These are phyloP conservation scores for Mus spicilegus DNA, from an alignment of 2,113 vertebrate species.

Conservation along the genomic window DNA sequence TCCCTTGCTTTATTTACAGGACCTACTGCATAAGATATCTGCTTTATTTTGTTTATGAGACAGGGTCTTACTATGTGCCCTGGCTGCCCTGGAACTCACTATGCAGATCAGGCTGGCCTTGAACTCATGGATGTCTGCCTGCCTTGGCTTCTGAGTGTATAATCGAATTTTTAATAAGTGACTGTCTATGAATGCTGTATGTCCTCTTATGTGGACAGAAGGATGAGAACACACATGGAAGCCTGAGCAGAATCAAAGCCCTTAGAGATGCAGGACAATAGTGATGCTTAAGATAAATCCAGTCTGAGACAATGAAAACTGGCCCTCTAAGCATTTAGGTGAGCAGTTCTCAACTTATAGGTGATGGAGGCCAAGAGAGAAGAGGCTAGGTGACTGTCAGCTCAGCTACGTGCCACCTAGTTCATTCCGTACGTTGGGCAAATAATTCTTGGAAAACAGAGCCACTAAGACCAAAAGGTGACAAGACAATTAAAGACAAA, in stretches of 20 bases:
- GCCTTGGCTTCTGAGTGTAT: no score
- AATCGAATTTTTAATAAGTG: conserved; percentile 48
- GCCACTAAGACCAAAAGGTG: background rate
- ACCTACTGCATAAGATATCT: background rate
- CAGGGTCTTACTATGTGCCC: background rate
- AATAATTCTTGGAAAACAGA: background rate
- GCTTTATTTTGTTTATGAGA: background rate
- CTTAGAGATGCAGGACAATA: accelerated
- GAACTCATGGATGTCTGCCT: background rate
- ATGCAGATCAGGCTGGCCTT: background rate
- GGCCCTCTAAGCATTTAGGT: background rate
- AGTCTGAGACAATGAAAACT: background rate
- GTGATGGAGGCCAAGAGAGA: accelerated
- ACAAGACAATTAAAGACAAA: background rate
- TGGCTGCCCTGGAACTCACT: background rate
- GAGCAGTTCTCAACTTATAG: background rate
- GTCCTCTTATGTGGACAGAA: background rate
- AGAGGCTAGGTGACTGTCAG: background rate
- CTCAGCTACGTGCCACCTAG: background rate
- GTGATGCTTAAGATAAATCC: background rate
- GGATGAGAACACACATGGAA: background rate
- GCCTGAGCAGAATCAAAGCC: background rate
- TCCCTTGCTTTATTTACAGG: conserved; percentile 38
- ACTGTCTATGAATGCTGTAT: background rate
- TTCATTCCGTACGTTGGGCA: background rate